phyloP scores from a whole-genome alignment of 2,113 vertebrate genomes.

The Colinus virginianus region DNA sequence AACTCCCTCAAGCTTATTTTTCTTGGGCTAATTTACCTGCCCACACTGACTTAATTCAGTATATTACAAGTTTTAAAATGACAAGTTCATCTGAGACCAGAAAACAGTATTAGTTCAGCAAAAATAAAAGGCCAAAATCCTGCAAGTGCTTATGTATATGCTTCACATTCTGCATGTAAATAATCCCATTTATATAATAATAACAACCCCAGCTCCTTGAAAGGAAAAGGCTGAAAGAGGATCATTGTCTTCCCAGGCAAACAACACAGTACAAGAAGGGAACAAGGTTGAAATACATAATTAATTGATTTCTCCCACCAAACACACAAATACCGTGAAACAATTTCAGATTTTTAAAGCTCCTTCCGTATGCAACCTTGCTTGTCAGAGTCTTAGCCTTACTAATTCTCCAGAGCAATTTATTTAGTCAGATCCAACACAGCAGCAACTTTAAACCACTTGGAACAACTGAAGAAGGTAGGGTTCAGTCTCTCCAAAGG shows the following conservation, averaged over 20 bases:
- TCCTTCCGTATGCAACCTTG: neutral
- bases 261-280: slow-evolving; percentile 28
- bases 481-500: neutral
- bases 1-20: slow-evolving; percentile 22
- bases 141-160: slow-evolving; percentile 56
- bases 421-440: neutral
- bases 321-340: neutral
- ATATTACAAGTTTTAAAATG: slow-evolving; percentile 43
- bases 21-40: slow-evolving; percentile 35
- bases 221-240: slow-evolving; percentile 52
- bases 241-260: slow-evolving; percentile 53
- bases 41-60: neutral
- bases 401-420: neutral
- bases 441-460: neutral
- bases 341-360: neutral
- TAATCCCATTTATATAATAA: neutral
- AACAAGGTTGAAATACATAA: slow-evolving; percentile 52
- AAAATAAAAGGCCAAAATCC: slow-evolving; percentile 35
- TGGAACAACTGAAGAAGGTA: neutral
- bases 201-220: slow-evolving; percentile 24
- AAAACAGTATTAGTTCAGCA: slow-evolving; percentile 32
- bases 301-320: slow-evolving; percentile 52
- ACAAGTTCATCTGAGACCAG: slow-evolving; percentile 62
- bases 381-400: neutral
- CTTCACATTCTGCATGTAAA: slow-evolving; percentile 59